Conservation (phyloP, 2,797 vertebrate genomes). For the Chaetophractus vellerosus region DNA sequence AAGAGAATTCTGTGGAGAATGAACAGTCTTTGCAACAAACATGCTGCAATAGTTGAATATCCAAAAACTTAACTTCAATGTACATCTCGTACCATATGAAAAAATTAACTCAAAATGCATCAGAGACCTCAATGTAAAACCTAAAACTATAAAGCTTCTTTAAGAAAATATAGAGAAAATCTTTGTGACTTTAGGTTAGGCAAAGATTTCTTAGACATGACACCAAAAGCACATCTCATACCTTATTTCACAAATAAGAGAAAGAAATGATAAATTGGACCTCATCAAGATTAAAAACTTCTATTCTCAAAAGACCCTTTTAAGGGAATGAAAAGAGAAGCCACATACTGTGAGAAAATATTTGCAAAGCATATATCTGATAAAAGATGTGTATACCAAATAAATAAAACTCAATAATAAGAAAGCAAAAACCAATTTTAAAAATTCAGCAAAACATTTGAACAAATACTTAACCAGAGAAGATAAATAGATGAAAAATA, state of each 20-base stretch:
- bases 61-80: no score
- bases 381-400: not conserved
- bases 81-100: no score
- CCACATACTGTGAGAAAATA: not conserved
- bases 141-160: not conserved
- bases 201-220: not conserved
- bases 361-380: not conserved
- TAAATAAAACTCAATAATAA: not conserved
- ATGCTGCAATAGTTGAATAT: not conserved
- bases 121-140: no score
- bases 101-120: no score
- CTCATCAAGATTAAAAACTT: not conserved
- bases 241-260: not conserved
- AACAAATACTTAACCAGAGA: not conserved
- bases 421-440: not conserved
- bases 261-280: not conserved
- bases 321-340: not conserved
- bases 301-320: not conserved
- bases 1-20: not conserved
- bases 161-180: not conserved
- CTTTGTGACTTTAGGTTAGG: not conserved
- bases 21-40: not conserved
- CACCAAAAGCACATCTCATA: not conserved
- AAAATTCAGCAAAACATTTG: not conserved
- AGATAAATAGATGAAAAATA: not conserved